phyloP scores from a whole-genome alignment of 2,888 invertebrate species.

The Frankliniella fusca region DNA sequence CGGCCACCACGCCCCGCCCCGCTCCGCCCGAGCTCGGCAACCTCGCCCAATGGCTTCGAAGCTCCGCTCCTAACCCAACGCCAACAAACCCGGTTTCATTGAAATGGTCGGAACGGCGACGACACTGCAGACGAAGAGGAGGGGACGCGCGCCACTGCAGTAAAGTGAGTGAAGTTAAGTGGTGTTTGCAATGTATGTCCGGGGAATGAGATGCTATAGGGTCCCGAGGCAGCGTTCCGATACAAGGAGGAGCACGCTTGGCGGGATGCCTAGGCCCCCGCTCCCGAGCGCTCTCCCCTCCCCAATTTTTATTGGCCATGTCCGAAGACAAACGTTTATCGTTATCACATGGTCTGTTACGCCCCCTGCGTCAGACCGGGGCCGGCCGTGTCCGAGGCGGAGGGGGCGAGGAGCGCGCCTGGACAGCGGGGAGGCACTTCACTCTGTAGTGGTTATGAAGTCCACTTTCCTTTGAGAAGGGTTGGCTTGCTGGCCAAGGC shows the following conservation, averaged over 20 bases:
- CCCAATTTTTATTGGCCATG: constrained; percentile 14
- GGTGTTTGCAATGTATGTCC: constrained; percentile 8
- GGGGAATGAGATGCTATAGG: constrained; percentile 9
- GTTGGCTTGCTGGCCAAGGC: neutral
- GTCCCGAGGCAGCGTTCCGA: neutral
- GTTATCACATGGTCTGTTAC: constrained; percentile 7
- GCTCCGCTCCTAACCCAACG: no score
- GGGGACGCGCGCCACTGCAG: no score
- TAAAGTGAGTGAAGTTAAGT: neutral
- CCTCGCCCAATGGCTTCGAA: no score
- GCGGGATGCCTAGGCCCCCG: no score
- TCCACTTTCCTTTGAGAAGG: neutral
- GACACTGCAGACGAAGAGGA: no score
- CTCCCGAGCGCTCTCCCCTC: neutral
- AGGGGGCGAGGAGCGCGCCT: neutral
- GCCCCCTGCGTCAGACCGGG: neutral
- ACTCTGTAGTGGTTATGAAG: constrained; percentile 11
- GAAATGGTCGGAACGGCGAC: no score
- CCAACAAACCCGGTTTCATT: no score
- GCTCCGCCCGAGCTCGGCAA: no score
- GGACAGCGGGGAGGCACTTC: neutral
- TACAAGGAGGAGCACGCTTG: neutral
- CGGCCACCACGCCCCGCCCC: no score
- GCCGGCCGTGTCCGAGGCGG: neutral
- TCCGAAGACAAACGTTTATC: constrained; percentile 21